phyloP scores from a whole-genome alignment of 1,140 invertebrate species.

The Glossosoma conforme region DNA sequence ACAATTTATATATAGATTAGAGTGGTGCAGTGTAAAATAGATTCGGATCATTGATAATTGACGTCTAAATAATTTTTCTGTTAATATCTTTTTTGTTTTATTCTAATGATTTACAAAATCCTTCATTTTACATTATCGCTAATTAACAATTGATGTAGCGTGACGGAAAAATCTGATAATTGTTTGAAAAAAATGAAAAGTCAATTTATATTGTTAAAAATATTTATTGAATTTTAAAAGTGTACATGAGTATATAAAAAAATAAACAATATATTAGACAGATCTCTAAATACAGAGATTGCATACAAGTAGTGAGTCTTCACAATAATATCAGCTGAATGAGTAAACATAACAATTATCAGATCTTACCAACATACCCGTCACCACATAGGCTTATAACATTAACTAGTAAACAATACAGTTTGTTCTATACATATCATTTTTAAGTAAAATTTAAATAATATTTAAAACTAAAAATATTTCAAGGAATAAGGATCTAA shows the following conservation, averaged over 20 bases:
- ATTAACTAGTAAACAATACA: too few species aligned
- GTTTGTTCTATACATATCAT: too few species aligned
- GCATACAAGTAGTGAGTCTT: conserved; percentile 7
- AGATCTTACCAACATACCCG: conserved; percentile 29
- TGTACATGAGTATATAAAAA: conserved; percentile 6
- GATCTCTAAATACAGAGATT: not conserved
- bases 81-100: too few species aligned
- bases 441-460: too few species aligned
- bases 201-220: conserved; percentile 9
- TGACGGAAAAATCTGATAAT: conserved; percentile 27
- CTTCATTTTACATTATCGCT: not conserved
- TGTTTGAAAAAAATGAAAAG: conserved; percentile 26
- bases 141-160: not conserved
- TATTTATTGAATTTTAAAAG: conserved; percentile 18
- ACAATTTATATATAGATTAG: too few species aligned
- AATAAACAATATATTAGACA: conserved; percentile 1
- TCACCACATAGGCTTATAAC: too few species aligned
- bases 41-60: too few species aligned
- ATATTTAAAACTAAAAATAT: too few species aligned
- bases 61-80: too few species aligned
- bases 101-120: too few species aligned
- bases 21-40: too few species aligned
- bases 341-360: conserved; percentile 32
- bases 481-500: too few species aligned
- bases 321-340: conserved; percentile 15